Evolutionary conservation across 2,113 vertebrate species (phyloP), one percentile per base, ranked within the genome.

Genomic region (Pyrgilauda ruficollis): DNA sequence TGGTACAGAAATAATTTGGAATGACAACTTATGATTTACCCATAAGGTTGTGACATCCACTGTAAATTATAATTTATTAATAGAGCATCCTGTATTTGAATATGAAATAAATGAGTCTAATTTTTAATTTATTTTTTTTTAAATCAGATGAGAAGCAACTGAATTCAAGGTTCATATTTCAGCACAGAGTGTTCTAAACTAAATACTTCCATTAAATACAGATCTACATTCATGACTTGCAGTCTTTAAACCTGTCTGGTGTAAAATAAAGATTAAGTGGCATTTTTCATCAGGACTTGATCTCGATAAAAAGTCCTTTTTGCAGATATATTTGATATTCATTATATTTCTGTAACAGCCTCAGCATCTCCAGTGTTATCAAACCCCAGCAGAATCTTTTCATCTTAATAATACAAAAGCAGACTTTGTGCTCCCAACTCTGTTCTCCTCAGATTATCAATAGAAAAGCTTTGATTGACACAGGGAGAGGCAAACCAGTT

Each of bases 271-370:
- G 92, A 88, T 26, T 85, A 97, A 96, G 70, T 76, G 74, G 68
- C 77, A 96, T 94, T 96, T 96, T 96, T 96, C 91, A 97, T 91
- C 81, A 88, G 91, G 90, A 94, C 94, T 97, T 96, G 84, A 91
- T 97, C 89, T 92, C 67, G 87, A 90, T 93, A 89, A 93, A 74
- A 92, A 56, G 28, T 59, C 39, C 16, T 61, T 88, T 93, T 69
- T 70, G 49, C 63, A 94, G 90, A 95, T 93, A 70, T 30, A 79
- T 93, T 95, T 93, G 87, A 93, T 96, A 93, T 89, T 91, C 83
- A 79, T 96, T 93, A 85, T 39, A 23, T 86, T 94, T 59, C 79
- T 62, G 24, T 91, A 94, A 95, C 89, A 94, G 52, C 41, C 61
- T 78, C 90, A 78, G 80, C 69, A 96, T 94, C 84, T 91, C 37